Base-by-base conservation (phyloP, 2,113 vertebrate genomes). In the Ranitomeya variabilis region DNA sequence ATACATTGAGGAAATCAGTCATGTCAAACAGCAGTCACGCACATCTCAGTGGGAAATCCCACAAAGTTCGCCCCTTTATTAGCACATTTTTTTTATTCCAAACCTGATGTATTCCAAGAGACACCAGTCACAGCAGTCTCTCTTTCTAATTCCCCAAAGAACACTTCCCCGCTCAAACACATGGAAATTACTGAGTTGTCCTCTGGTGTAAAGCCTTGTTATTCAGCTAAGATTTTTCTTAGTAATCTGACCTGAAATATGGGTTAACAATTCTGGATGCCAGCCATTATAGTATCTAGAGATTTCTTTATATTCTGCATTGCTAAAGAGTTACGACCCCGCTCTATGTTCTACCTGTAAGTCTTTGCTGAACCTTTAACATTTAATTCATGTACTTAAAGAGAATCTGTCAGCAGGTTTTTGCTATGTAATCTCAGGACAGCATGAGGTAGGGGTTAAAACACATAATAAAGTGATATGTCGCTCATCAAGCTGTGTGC, bases 1-100 rank as follows among this genome's bases (percentile, higher is more conserved):
- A 67, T 69, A n/a, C 82, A 54, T 83, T 83, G 62, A 69, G 51
- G 80, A 69, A 83, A 67, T 83, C 37, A 83, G 45, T 69, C 45
- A 83, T 83, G 82, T 83, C 82, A 83, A 51, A 62, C 57, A 69
- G 82, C 19, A 8, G 82, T 83, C 51, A 54, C 26, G 64, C n/a
- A 83, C 45, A 54, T 69, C 82, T 51, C 82, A 55, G 31, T 83
- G 66, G 64, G 54, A 51, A 69, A 54, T 21, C 82, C 66, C 62
- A 54, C 16, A 55, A 69, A 83, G 14, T 52, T n/a, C 21, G 51
- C 37, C 69, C 62, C 21, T 83, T 83, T 83, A 52, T 16, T 54
- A 51, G 37, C 82, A 69, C 16, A 55, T 83, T 69, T 83, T 69
- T 83, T 83, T 15, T 1, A 11, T 81, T 55, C 82, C 9, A 26